Evolutionary conservation across 2,888 invertebrate species (phyloP), one percentile per base, ranked within the genome.

Genomic region (Coenonympha arcania): DNA sequence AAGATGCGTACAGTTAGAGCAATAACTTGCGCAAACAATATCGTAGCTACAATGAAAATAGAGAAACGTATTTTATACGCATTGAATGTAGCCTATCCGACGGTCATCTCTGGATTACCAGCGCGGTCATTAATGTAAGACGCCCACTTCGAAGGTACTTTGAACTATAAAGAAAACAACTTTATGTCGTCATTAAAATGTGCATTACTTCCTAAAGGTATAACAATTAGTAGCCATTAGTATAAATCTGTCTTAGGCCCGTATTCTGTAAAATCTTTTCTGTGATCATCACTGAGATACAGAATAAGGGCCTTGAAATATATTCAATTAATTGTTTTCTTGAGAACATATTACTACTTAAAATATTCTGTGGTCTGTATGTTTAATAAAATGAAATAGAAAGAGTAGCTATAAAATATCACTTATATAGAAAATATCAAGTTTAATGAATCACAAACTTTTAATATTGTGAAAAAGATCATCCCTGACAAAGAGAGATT

Each of bases 11-110:
- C 44, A 34, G 33, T 34, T n/a, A 34, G 33, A 36, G 59, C 63
- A 68, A 73, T 66, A 70, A 69, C 61, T 57, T 50, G 48, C 60
- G 51, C 58, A 61, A 65, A 56, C 46, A 66, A 69, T 66, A 63
- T 65, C 62, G 60, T 68, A 71, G 69, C 65, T 66, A 63, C 65
- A 68, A 68, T 69, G 67, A 40, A 45, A 22, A 46, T 30, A 15
- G 36, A 41, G 34, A 19, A 39, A 46, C 28, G 30, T 50, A 46
- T 40, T 46, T 45, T 45, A 37, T 26, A 45, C 19, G 37, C 15
- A 45, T 37, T 36, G 26, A 45, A 45, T 37, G 16, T 11, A 37
- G 15, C 19, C 11, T 28, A 28, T 36, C 45, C 26, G 31, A 36
- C 34, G 45, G 45, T 36, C 36, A 45, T 45, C 19, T 45, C 18